These are phyloP conservation scores for Micromussa lordhowensis DNA, from an alignment of 92 coral and sea anemone genomes.

Conservation along the genomic window DNA sequence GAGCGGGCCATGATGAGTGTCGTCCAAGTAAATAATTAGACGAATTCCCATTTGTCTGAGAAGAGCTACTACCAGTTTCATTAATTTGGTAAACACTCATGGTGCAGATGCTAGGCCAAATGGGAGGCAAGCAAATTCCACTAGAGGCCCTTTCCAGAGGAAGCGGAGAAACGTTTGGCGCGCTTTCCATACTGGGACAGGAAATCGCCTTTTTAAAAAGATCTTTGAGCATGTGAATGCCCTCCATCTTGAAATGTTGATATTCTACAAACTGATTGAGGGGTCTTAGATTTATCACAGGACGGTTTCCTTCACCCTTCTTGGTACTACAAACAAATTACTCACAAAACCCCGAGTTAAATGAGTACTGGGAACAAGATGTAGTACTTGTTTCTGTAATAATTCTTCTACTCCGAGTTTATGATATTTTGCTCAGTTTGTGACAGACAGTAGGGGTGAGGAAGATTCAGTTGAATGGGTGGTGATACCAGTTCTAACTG, in stretches of 20 bases:
- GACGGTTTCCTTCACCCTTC: constrained; percentile 67
- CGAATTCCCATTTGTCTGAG: constrained; percentile 2
- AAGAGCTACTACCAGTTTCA: background rate
- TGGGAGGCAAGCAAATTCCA: constrained; percentile 39
- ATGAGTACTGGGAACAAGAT: too few relatives aligned
- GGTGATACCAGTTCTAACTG: too few relatives aligned
- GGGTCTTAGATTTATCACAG: constrained; percentile 62
- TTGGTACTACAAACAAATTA: background rate
- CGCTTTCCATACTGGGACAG: constrained; percentile 38
- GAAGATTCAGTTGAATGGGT: too few relatives aligned
- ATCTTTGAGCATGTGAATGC: constrained; percentile 60
- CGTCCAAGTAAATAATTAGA: constrained; percentile 2
- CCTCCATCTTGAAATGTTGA: constrained; percentile 78
- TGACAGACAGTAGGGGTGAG: too few relatives aligned
- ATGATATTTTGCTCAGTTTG: background rate
- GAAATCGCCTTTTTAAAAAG: constrained; percentile 61
- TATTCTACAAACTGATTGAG: constrained; percentile 44
- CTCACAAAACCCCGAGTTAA: constrained; percentile 47
- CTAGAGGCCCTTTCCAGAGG: background rate
- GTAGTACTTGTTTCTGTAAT: too few relatives aligned
- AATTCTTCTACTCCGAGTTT: background rate
- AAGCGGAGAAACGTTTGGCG: constrained; percentile 45
- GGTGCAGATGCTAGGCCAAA: constrained; percentile 35
- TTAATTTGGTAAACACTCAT: constrained; percentile 40
- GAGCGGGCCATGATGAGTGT: background rate